These are phyloP conservation scores for Rhamphomyia laevipes DNA, from an alignment of 2,888 invertebrate species.

Conservation along the genomic window DNA sequence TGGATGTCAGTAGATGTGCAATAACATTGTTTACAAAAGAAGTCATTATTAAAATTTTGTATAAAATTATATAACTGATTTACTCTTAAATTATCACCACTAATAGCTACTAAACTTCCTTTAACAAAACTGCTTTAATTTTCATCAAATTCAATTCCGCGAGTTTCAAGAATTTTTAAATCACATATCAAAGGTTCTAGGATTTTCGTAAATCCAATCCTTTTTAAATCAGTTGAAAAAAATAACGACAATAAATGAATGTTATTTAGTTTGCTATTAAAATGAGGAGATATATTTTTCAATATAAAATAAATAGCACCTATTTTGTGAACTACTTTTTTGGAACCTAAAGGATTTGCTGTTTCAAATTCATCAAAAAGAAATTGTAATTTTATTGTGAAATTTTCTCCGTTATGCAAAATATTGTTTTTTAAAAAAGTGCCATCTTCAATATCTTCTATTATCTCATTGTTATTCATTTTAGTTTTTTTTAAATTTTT, in stretches of 20 bases:
- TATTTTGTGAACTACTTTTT: constrained; percentile 16
- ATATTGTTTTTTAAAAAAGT: background rate
- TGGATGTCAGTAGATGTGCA: too few species aligned
- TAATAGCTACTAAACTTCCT: too few species aligned
- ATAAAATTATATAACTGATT: background rate
- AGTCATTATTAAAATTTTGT: background rate
- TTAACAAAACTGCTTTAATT: background rate
- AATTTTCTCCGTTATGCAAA: background rate
- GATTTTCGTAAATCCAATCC: constrained; percentile 4
- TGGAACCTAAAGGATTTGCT: constrained; percentile 15
- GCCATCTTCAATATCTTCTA: background rate
- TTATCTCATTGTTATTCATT: too few species aligned
- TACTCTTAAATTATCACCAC: too few species aligned
- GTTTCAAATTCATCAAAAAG: constrained; percentile 17
- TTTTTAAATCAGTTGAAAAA: constrained; percentile 12
- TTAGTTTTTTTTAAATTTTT: too few species aligned
- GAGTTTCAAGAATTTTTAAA: constrained; percentile 11
- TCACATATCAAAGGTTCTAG: constrained; percentile 11
- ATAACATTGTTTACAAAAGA: background rate
- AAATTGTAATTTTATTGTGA: constrained; percentile 10
- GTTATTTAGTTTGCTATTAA: constrained; percentile 8
- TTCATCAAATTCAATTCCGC: constrained; percentile 6
- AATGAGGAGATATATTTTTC: constrained; percentile 11
- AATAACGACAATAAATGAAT: constrained; percentile 12
- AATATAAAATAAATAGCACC: constrained; percentile 15